Conservation (phyloP, 2,113 vertebrate species). For the Peucedramus taeniatus region DNA sequence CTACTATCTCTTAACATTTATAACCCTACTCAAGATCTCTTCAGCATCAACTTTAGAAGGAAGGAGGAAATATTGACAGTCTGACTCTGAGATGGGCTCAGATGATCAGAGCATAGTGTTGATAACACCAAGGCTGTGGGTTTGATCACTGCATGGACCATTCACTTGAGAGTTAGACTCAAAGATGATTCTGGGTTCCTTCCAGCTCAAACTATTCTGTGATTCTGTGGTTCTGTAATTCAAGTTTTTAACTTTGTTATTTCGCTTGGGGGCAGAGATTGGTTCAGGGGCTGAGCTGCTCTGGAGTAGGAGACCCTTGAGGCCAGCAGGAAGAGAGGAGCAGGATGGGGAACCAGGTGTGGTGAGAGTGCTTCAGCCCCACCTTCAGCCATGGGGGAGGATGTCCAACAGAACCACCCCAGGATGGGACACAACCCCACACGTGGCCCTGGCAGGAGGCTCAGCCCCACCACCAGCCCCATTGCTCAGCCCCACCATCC, state of each 20-base stretch:
- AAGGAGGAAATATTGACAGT: not conserved
- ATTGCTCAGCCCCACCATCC: not conserved
- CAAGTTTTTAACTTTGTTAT: not conserved
- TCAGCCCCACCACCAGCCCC: not conserved
- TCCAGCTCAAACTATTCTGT: not conserved
- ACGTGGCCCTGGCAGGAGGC: not conserved
- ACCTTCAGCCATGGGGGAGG: fast-evolving
- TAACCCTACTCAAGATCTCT: not conserved
- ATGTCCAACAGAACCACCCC: fast-evolving
- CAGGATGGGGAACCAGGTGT: not conserved
- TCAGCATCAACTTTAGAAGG: not conserved
- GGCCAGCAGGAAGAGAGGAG: not conserved
- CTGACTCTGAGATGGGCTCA: not conserved
- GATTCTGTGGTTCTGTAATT: not conserved
- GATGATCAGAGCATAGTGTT: not conserved
- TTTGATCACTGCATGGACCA: not conserved
- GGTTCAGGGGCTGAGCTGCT: not conserved
- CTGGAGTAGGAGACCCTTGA: not conserved
- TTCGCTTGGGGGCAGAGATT: not conserved
- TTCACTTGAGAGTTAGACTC: fast-evolving
- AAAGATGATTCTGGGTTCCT: not conserved
- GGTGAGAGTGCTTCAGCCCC: not conserved
- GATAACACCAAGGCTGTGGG: not conserved
- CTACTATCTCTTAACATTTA: not conserved
- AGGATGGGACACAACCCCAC: too few species aligned